A percentile compares a stretch with the other conserved stretches of the same genome.
These are phyloP conservation scores for Camptogramma bilineatum DNA, from an alignment of 2,888 invertebrate genomes.

Conservation along the genomic window DNA sequence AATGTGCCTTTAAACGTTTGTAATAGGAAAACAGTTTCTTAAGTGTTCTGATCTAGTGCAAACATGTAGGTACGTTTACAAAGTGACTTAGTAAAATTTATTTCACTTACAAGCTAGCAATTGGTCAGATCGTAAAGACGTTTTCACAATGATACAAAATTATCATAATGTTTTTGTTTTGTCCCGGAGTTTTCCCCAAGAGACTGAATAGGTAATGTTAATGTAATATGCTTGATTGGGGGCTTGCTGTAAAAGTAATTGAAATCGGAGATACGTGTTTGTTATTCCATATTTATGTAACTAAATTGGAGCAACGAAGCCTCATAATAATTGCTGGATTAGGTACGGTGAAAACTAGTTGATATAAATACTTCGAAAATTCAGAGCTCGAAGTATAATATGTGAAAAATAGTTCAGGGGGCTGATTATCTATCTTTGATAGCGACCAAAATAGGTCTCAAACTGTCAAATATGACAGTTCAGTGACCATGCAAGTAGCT, in stretches of 20 bases:
- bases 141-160: slow-evolving; percentile 39
- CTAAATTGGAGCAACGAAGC: not conserved
- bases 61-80: slow-evolving; percentile 18
- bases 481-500: too few relatives aligned
- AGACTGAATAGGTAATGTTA: slow-evolving; percentile 28
- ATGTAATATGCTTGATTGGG: slow-evolving; percentile 28
- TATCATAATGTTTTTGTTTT: slow-evolving; percentile 44
- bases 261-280: not conserved
- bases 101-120: slow-evolving; percentile 48
- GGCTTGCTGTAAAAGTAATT: slow-evolving; percentile 11
- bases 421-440: too few relatives aligned
- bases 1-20: slow-evolving; percentile 15
- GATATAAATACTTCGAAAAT: not conserved
- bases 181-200: slow-evolving; percentile 28
- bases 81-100: slow-evolving; percentile 26
- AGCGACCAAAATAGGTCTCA: too few relatives aligned
- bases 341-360: not conserved
- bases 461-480: too few relatives aligned
- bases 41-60: slow-evolving; percentile 28
- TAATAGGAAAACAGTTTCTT: slow-evolving; percentile 26
- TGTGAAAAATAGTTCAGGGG: too few relatives aligned
- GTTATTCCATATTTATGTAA: not conserved
- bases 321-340: not conserved
- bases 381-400: too few relatives aligned
- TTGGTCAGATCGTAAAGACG: slow-evolving; percentile 61